Percentiles rank a stretch among this genome's conserved stretches.
These are phyloP conservation scores for Zosterops hypoxanthus DNA, from an alignment of 2,113 vertebrate species.

Conservation along the genomic window DNA sequence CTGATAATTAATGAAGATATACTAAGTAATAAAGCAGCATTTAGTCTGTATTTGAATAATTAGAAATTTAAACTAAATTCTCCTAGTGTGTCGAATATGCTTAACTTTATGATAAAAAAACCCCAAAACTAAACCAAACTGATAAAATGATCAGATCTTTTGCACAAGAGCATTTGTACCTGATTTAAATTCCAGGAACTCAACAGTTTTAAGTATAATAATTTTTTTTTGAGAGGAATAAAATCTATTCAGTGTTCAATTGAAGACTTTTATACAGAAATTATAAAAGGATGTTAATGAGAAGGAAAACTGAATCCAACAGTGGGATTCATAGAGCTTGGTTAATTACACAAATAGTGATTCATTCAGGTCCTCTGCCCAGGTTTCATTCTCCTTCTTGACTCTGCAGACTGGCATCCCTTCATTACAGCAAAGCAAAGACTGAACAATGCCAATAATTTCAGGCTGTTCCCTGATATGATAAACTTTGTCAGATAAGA, in stretches of 20 bases:
- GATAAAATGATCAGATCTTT: conserved; percentile 6
- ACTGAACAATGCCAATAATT: neutral
- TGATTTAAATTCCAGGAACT: conserved; percentile 2
- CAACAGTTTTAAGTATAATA: neutral
- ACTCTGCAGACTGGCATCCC: neutral
- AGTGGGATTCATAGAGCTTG: neutral
- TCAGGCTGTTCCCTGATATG: neutral
- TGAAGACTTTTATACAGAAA: neutral
- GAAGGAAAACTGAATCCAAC: neutral
- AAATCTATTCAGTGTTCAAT: neutral
- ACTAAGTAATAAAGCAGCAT: conserved; percentile 27
- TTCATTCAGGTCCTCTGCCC: neutral
- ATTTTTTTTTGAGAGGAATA: neutral
- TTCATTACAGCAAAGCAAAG: neutral
- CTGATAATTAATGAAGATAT: conserved; percentile 51
- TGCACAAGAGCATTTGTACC: neutral
- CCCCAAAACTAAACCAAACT: neutral
- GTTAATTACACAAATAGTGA: conserved; percentile 32
- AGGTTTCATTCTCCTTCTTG: neutral
- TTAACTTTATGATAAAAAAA: conserved; percentile 18
- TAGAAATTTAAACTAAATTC: conserved; percentile 34
- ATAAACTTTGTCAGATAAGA: neutral
- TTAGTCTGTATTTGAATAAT: conserved; percentile 49
- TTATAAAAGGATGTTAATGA: conserved; percentile 6
- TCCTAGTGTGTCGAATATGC: conserved; percentile 30